phyloP scores from a whole-genome alignment of 1,140 invertebrate species.

The Hypsibius dujardini region DNA sequence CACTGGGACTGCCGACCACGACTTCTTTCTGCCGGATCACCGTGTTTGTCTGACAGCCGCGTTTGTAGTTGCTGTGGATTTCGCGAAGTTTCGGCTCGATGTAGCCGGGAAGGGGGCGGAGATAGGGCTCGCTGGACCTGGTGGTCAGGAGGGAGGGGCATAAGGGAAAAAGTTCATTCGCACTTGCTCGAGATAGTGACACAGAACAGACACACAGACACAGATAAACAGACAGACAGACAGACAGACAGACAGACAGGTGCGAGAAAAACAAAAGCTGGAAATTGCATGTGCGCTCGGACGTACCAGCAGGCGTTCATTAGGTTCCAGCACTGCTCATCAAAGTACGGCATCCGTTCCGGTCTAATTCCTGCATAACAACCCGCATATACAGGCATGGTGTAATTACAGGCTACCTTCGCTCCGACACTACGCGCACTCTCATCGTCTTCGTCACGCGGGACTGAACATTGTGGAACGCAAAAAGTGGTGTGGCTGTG shows the following conservation, averaged over 20 bases:
- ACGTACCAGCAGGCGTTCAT: slow-evolving; percentile 78
- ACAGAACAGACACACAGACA: no score
- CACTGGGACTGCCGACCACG: not conserved
- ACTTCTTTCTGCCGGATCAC: not conserved
- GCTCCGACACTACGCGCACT: no score
- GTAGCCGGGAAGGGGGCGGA: slow-evolving; percentile 18
- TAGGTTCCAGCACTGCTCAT: slow-evolving; percentile 59
- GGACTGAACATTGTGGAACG: no score
- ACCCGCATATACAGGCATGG: no score
- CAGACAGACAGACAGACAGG: no score
- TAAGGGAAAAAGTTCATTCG: no score
- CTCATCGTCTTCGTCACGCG: no score
- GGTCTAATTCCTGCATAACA: slow-evolving; percentile 43
- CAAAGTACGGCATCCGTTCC: slow-evolving; percentile 52
- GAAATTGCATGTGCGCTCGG: no score
- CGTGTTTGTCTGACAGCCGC: not conserved
- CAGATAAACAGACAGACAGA: no score
- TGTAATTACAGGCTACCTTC: not conserved
- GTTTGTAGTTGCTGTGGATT: not conserved
- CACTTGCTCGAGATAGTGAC: no score
- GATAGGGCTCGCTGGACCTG: slow-evolving; percentile 19
- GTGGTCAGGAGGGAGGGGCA: no score
- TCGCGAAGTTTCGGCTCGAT: slow-evolving; percentile 17
- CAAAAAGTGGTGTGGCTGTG: not conserved
- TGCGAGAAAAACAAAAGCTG: no score